phyloP scores from a whole-genome alignment of 2,113 vertebrate genomes.

The Phalacrocorax pelagicus region DNA sequence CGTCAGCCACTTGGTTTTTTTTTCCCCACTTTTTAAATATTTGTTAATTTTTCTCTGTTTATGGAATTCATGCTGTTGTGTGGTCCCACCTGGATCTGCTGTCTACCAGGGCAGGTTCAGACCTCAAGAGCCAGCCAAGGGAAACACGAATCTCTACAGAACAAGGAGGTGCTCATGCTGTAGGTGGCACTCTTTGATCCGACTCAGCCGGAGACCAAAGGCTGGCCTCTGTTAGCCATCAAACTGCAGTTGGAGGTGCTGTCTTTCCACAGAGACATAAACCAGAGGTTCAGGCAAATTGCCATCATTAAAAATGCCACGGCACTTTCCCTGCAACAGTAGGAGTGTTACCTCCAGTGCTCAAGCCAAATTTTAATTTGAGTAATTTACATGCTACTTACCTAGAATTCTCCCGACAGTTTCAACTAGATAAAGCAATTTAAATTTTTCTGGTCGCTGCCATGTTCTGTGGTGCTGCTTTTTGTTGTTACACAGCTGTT shows the following conservation, averaged over 20 bases:
- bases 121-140: accelerated
- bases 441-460: not conserved
- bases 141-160: accelerated
- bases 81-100: not conserved
- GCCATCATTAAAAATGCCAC: not conserved
- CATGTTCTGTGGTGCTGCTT: not conserved
- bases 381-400: not conserved
- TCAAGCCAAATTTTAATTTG: not conserved
- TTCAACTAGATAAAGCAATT: not conserved
- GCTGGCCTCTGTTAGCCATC: not conserved
- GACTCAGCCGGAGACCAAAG: accelerated
- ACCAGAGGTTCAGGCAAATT: constrained; percentile 5
- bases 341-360: not conserved
- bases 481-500: not conserved
- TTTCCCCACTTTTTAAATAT: not conserved
- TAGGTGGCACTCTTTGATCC: not conserved
- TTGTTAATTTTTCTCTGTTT: not conserved
- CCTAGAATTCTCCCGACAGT: not conserved
- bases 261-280: not conserved
- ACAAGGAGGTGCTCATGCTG: not conserved
- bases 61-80: accelerated
- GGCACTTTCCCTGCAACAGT: not conserved
- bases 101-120: not conserved
- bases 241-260: not conserved
- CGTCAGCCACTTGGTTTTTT: not conserved